Conservation (phyloP, 2,797 vertebrate species). For the Macroramphosus scolopax region DNA sequence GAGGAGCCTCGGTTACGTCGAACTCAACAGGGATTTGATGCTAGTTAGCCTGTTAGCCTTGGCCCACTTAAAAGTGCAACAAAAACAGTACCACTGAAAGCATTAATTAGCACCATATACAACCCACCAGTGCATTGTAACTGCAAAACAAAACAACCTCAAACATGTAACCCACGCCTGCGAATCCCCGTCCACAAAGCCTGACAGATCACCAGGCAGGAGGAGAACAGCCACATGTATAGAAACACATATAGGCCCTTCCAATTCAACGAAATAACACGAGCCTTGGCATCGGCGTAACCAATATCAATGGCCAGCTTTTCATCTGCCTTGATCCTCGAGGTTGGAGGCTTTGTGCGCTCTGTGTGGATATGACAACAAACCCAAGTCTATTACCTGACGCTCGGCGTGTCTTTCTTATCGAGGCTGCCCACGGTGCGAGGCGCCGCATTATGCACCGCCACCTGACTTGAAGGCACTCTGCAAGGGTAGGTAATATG, state of each 20-base stretch:
- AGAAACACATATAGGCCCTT: neutral
- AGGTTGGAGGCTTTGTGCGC: conserved; percentile 47
- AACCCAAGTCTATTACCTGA: conserved; percentile 56
- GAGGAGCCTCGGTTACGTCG: conserved; percentile 6
- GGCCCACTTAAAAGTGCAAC: conserved; percentile 56
- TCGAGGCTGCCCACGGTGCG: conserved; percentile 37
- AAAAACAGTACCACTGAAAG: conserved; percentile 43
- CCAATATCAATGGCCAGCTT: conserved; percentile 48
- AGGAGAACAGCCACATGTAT: neutral
- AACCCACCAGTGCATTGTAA: conserved; percentile 18
- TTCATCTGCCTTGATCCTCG: conserved; percentile 53
- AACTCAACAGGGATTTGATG: conserved; percentile 36
- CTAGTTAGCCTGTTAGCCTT: conserved; percentile 57
- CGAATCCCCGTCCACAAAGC: conserved; percentile 4
- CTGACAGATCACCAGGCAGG: conserved; percentile 7
- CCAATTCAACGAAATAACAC: conserved; percentile 30
- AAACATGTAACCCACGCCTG: conserved; percentile 1
- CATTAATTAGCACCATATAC: conserved; percentile 50
- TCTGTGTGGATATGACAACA: conserved; percentile 45
- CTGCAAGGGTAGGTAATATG: conserved; percentile 38
- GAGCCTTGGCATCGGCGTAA: conserved; percentile 36
- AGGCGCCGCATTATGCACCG: conserved; percentile 39
- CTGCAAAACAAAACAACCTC: conserved; percentile 20
- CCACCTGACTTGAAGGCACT: conserved; percentile 32
- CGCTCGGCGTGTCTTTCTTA: conserved; percentile 39